Evolutionary conservation across 1,140 invertebrate species (phyloP), one percentile per base, ranked within the genome.

Genomic region (Trypoxylus dichotomus): DNA sequence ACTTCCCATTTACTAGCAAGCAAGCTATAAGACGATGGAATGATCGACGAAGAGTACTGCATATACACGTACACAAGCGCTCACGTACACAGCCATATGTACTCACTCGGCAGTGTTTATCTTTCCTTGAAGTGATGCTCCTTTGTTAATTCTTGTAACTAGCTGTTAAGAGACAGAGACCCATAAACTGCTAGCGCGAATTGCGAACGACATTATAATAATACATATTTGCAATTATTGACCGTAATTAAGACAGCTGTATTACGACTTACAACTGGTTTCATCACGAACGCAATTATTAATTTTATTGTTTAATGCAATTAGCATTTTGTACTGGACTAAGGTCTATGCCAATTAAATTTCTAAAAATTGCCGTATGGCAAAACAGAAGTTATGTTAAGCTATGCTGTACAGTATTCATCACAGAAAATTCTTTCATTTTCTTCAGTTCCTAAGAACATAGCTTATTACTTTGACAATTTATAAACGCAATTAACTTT

Each of bases 81-180:
- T n/a, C 15, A n/a, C 47, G 19, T n/a, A n/a, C n/a, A 54, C 47
- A 54, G 15, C 15, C 47, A 54, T 54, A 19, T 54, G 47, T 54
- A 54, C 47, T 54, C 47, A 19, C 15, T 54, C 19, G 5, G 15
- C 15, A 54, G 47, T 54, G 47, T 54, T 54, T 54, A 54, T 54
- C 47, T 54, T 54, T 54, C 47, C 47, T 54, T 54, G 47, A 54
- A 54, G 47, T 54, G 47, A 54, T 54, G 47, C 47, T 54, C 47
- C 19, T 54, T 54, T 54, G 47, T 54, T 54, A 54, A 54, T 54
- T 54, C 47, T 54, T 54, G 47, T 54, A 54, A 54, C 47, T 19
- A 54, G 47, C n/a, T 54, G 47, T 54, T 54, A 54, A 54, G 47
- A n/a, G 13, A 54, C 15, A 54, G n/a, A 54, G 47, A 54, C 47